These are phyloP conservation scores for Apeltes quadracus DNA, from an alignment of 2,113 vertebrate species.

Conservation along the genomic window DNA sequence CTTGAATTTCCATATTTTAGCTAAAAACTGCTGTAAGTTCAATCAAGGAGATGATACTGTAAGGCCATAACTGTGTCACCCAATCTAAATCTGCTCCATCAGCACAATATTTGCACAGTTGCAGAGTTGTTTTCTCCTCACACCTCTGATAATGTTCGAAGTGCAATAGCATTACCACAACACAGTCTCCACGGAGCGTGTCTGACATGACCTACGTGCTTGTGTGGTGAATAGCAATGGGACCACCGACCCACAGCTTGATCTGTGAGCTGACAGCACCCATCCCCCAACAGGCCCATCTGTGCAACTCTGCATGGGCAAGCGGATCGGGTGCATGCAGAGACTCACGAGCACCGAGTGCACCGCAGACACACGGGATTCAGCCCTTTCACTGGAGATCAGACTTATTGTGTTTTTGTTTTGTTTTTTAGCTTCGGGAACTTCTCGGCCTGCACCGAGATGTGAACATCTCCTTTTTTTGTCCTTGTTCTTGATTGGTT, in stretches of 20 bases:
- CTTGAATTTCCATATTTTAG: not conserved
- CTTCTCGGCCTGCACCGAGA: conserved; percentile 7
- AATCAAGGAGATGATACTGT: no score
- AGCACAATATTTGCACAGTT: conserved; percentile 16
- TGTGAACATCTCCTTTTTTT: conserved; percentile 31
- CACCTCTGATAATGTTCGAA: not conserved
- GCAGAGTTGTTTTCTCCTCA: conserved; percentile 11
- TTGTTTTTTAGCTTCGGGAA: conserved; percentile 1
- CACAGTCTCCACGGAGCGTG: conserved; percentile 63
- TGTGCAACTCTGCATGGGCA: conserved; percentile 73
- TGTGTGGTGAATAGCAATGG: conserved; percentile 75
- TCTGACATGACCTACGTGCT: conserved; percentile 74
- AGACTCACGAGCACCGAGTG: conserved; percentile 24
- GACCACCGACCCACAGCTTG: conserved; percentile 75
- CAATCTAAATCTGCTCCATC: conserved; percentile 6
- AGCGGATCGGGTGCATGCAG: conserved; percentile 62
- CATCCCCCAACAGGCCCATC: conserved; percentile 77
- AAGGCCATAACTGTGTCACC: conserved; percentile 13
- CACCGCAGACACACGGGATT: conserved; percentile 50
- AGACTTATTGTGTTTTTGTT: not conserved
- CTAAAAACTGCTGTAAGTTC: no score
- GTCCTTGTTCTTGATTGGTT: not conserved
- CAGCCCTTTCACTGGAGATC: conserved; percentile 25
- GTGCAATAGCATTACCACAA: conserved; percentile 32
- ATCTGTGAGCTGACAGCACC: conserved; percentile 75